These are phyloP conservation scores for Rhinopithecus roxellana DNA, from an alignment of 2,113 vertebrate species.

Conservation along the genomic window DNA sequence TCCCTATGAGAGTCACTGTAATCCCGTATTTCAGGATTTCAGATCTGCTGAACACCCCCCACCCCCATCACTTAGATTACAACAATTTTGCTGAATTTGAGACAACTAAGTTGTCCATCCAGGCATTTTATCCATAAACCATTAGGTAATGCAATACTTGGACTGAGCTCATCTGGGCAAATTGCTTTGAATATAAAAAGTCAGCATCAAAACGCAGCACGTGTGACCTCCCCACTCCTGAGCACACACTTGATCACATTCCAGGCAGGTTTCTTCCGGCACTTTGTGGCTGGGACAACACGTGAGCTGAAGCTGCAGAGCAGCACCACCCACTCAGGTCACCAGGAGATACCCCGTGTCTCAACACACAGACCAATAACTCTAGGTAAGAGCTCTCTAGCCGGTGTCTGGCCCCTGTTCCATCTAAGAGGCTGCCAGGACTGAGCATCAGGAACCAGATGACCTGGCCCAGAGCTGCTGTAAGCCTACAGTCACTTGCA, in stretches of 20 bases:
- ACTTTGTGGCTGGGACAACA: accelerated
- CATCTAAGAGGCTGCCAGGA: background rate
- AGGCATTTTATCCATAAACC: background rate
- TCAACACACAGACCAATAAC: too few species aligned
- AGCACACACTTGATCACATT: accelerated
- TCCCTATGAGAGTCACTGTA: accelerated
- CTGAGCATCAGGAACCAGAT: accelerated
- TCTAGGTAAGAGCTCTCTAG: background rate
- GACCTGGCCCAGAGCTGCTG: too few species aligned
- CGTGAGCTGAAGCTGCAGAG: accelerated
- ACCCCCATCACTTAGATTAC: accelerated
- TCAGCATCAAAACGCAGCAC: background rate
- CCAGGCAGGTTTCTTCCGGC: accelerated
- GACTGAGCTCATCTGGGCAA: background rate
- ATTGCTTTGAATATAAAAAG: background rate
- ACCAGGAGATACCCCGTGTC: accelerated
- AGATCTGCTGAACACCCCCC: accelerated
- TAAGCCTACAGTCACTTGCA: accelerated
- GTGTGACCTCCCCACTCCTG: accelerated
- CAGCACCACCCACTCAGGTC: accelerated
- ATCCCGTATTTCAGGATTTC: background rate
- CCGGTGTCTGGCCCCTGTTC: accelerated
- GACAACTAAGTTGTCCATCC: too few species aligned
- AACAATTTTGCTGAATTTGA: accelerated
- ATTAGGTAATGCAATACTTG: too few species aligned